Conservation (phyloP, 2,797 vertebrate species). For the Poecilia gillii region DNA sequence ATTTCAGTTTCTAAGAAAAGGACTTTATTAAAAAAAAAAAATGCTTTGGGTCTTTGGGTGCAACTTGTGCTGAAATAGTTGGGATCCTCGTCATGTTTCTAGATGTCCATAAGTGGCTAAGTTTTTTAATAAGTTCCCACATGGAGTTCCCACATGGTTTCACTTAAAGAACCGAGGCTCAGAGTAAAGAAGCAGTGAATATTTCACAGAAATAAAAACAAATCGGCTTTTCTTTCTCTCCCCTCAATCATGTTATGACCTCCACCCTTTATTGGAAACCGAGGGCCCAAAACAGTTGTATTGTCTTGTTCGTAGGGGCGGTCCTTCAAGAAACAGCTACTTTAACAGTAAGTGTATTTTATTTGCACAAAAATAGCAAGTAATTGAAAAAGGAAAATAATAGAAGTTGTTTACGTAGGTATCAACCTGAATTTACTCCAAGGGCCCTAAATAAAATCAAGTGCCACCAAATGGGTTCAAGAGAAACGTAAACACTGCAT, state of each 20-base stretch:
- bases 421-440: background rate
- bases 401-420: background rate
- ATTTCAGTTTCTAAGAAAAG: background rate
- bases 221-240: constrained; percentile 5
- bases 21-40: background rate
- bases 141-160: constrained; percentile 5
- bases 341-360: background rate
- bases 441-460: background rate
- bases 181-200: background rate
- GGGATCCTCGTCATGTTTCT: background rate
- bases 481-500: background rate
- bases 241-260: constrained; percentile 4
- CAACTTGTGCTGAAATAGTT: background rate
- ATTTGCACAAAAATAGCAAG: background rate
- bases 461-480: background rate
- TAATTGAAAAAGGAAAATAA: background rate
- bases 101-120: background rate
- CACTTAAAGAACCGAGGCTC: constrained; percentile 10
- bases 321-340: background rate
- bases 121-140: background rate
- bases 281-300: background rate
- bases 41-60: background rate
- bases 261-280: background rate
- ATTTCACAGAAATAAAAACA: constrained; percentile 8
- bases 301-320: background rate